Percentiles rank a stretch among this genome's conserved stretches.
phyloP scores from a whole-genome alignment of 2,113 vertebrate genomes.

The Zosterops japonicus region DNA sequence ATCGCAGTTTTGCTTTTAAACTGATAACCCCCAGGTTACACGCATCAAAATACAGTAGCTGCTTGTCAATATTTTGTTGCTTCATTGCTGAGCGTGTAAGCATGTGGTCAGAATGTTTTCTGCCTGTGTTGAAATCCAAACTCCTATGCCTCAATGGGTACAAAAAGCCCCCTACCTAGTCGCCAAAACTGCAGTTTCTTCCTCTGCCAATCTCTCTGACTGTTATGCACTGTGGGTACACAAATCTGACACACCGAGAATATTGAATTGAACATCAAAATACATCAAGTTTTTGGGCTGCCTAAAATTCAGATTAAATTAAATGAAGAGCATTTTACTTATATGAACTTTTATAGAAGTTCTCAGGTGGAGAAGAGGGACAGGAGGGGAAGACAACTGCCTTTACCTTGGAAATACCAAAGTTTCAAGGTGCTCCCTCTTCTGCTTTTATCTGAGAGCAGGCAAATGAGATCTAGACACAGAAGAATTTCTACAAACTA shows the following conservation, averaged over 20 bases:
- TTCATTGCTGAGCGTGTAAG: not conserved
- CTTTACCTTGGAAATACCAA: not conserved
- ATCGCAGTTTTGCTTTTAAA: slow-evolving; percentile 17
- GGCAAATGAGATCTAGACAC: not conserved
- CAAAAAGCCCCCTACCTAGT: not conserved
- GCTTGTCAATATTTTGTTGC: slow-evolving; percentile 6
- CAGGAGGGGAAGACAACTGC: not conserved
- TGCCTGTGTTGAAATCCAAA: not conserved
- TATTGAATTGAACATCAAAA: not conserved
- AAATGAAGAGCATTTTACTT: not conserved
- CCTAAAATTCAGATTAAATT: not conserved
- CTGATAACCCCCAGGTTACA: not conserved
- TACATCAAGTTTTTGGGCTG: not conserved
- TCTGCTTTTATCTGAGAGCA: not conserved
- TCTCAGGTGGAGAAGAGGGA: not conserved
- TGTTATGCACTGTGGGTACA: not conserved
- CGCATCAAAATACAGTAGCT: not conserved
- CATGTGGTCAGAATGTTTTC: not conserved
- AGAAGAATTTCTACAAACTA: not conserved
- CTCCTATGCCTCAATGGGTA: not conserved
- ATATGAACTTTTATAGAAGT: not conserved
- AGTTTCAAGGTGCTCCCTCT: rapidly evolving
- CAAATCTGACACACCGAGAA: not conserved
- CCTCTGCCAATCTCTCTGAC: not conserved
- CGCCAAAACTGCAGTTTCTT: slow-evolving; percentile 23